Evolutionary conservation across 2,113 vertebrate species (phyloP).

Genomic region (Astur gentilis): DNA sequence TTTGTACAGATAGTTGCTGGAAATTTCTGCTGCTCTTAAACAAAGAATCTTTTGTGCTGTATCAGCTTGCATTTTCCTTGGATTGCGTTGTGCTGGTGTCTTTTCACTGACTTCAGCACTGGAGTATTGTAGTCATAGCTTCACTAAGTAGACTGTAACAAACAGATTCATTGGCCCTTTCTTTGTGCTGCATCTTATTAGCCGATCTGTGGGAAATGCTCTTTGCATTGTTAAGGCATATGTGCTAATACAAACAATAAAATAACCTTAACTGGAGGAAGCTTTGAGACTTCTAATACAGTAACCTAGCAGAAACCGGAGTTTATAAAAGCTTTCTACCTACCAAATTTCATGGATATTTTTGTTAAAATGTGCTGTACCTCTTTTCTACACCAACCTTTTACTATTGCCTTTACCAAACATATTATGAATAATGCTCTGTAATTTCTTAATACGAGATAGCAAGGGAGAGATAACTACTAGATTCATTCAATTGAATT

Average conservation of each 20-base stretch:
- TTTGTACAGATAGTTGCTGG: slow-evolving; percentile 65
- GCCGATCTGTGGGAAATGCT: slow-evolving; percentile 43
- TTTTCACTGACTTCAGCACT: slow-evolving; percentile 71
- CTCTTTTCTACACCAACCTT: not conserved
- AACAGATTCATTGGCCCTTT: slow-evolving; percentile 69
- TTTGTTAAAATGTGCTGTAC: not conserved
- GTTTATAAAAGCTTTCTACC: not conserved
- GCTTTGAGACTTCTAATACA: slow-evolving; percentile 8
- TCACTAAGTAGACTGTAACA: slow-evolving; percentile 68
- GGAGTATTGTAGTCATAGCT: slow-evolving; percentile 39
- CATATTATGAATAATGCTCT: not conserved
- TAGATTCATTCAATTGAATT: not conserved
- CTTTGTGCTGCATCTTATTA: slow-evolving; percentile 61
- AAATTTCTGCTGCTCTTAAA: slow-evolving; percentile 70
- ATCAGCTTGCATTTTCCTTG: slow-evolving; percentile 69
- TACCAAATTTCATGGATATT: not conserved
- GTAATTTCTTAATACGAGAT: not conserved
- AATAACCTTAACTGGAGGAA: slow-evolving; percentile 36
- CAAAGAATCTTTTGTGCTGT: slow-evolving; percentile 70
- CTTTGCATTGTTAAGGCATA: slow-evolving; percentile 16
- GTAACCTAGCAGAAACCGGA: not conserved
- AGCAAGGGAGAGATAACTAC: not conserved
- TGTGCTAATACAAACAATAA: slow-evolving; percentile 26
- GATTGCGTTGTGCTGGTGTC: slow-evolving; percentile 61
- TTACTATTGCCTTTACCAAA: not conserved